Base-by-base conservation (phyloP, 2,888 invertebrate genomes). In the Drosophila maculinotata region DNA sequence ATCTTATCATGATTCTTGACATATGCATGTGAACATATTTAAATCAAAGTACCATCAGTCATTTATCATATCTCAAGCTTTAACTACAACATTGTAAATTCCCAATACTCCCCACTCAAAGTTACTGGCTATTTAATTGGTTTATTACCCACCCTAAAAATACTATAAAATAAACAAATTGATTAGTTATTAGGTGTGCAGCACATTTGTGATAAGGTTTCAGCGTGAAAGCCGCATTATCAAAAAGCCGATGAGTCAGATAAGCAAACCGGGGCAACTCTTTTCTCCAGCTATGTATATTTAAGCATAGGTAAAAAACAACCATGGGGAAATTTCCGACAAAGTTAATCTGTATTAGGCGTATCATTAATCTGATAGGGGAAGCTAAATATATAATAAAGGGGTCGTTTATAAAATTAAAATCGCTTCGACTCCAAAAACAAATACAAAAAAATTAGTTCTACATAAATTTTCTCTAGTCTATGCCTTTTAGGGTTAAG, bases 101-200 rank as follows among this genome's bases (percentile, higher is more conserved):
- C 12, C 8, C 8, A 31, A 9, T 9, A 5, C 28, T 44, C n/a
- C n/a, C n/a, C 23, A 42, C 31, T 49, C 28, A 39, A 41, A 23
- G 14, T 25, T 44, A 30, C 44, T 54, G 26, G 28, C 28, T n/a
- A 26, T 38, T 47, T 58, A 70, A 70, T 51, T 38, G 52, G 12
- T 63, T 71, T 75, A 69, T 75, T 26, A 35, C 6, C 10, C 8
- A 10, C 14, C 41, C 53, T 70, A 71, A 54, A 57, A 47, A 30
- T 25, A 25, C n/a, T 41, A 31, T 28, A 33, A 26, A 28, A 26
- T 45, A 53, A 47, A 35, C 26, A 52, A 62, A 49, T 58, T 60
- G 53, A 74, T 69, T 63, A 58, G 25, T 51, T 42, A 9, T 48
- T 35, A 25, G 26, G 35, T 48, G 17, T 26, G 14, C 26, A 33